A percentile compares a stretch with the other conserved stretches of the same genome.
These are phyloP conservation scores for Popillia japonica DNA, from an alignment of 1,140 invertebrate species.

Conservation along the genomic window DNA sequence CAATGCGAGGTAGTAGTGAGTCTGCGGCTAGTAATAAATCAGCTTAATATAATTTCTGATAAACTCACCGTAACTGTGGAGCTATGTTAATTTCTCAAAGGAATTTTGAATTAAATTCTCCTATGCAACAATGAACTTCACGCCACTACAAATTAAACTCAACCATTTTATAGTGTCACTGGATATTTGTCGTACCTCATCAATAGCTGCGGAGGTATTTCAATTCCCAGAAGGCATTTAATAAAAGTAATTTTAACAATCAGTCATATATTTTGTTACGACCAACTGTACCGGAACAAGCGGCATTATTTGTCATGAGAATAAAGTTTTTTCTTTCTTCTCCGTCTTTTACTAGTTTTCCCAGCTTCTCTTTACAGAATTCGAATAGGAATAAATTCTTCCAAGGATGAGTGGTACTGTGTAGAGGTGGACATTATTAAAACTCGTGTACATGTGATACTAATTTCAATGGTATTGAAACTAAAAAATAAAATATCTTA, in stretches of 20 bases:
- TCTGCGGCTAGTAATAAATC: background rate
- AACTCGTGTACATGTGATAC: background rate
- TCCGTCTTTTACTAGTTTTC: background rate
- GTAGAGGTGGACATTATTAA: background rate
- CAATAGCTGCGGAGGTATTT: background rate
- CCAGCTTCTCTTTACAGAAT: background rate
- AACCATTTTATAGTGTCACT: conserved; percentile 23
- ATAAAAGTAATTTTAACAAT: conserved; percentile 25
- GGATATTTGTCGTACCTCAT: background rate
- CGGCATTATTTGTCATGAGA: conserved; percentile 15
- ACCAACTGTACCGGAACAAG: conserved; percentile 19
- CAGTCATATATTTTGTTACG: conserved; percentile 10
- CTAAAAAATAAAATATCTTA: background rate
- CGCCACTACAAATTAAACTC: conserved; percentile 28
- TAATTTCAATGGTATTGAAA: background rate
- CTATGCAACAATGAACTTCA: conserved; percentile 22
- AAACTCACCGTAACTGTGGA: background rate
- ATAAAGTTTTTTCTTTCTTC: background rate
- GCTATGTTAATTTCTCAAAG: conserved; percentile 24
- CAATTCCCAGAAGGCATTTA: conserved; percentile 17
- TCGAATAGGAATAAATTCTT: background rate
- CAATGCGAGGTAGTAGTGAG: background rate
- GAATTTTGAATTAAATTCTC: conserved; percentile 32
- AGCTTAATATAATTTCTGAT: background rate
- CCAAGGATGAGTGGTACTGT: background rate